Percentiles rank a stretch among this genome's conserved stretches.
phyloP scores from a whole-genome alignment of 2,113 vertebrate genomes.

The Sander lucioperca region DNA sequence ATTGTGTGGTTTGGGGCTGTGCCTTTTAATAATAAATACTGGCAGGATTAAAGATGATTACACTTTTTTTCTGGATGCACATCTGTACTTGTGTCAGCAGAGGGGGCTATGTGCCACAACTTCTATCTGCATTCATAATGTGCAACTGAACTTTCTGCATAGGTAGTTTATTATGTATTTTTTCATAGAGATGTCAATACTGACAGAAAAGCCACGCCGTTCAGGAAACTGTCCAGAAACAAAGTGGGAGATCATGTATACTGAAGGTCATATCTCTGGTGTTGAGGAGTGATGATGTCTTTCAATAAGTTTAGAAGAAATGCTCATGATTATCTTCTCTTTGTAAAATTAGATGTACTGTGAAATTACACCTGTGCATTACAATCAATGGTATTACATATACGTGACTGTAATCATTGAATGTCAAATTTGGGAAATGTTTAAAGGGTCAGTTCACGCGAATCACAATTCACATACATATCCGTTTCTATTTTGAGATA shows the following conservation, averaged over 20 bases:
- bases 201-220: conserved; percentile 12
- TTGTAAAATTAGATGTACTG: background rate
- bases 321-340: background rate
- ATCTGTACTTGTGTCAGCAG: conserved; percentile 47
- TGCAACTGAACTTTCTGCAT: conserved; percentile 19
- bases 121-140: conserved; percentile 25
- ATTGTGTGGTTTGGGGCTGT: conserved; percentile 18
- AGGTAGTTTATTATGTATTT: conserved; percentile 58
- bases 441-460: conserved; percentile 15
- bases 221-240: conserved; percentile 17
- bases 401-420: background rate
- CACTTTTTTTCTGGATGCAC: conserved; percentile 22
- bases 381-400: background rate
- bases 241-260: conserved; percentile 5
- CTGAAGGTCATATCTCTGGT: conserved; percentile 14
- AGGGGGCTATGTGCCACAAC: conserved; percentile 38
- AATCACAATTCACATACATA: background rate
- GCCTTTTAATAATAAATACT: conserved; percentile 60
- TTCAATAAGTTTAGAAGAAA: background rate
- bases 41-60: background rate
- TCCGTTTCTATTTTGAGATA: background rate
- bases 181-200: conserved; percentile 26
- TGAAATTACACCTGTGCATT: background rate
- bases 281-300: conserved; percentile 41
- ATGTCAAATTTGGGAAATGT: background rate